Evolutionary conservation across 2,888 invertebrate genomes (phyloP), one percentile per base, ranked within the genome.

Genomic region (Diadegma fenestrale): DNA sequence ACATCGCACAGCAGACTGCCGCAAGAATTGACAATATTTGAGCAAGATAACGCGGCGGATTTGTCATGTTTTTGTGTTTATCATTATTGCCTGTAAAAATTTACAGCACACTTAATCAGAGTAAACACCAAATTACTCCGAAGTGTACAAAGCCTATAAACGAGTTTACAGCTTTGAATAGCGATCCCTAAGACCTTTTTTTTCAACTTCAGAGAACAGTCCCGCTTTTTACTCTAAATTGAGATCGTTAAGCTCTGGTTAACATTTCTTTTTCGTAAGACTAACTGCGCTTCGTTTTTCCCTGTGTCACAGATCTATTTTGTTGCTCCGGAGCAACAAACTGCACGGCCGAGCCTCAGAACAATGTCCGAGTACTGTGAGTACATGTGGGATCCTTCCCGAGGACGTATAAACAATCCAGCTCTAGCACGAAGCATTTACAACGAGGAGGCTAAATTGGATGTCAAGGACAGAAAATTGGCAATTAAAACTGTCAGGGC

Each of bases 341-440:
- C 26, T 51, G 30, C 22, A 58, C 19, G 1, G 8, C 0, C 51
- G 12, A 54, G 12, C 5, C 58, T 58, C 26, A 4, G 14, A 1
- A 58, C 26, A 5, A 93, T 93, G 93, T 90, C 93, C 10, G 93
- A 94, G 82, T 94, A 94, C 73, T 93, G 93, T 76, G 93, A 94
- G 81, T 94, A 93, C 86, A 91, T 94, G 92, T 93, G 93, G 93
- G 91, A 93, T 75, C 90, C 93, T 7, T 89, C 90, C 0, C 89
- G 92, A 14, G 90, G 89, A 54, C 91, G 91, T 48, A 77, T 87
- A 14, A 89, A 86, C 43, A 88, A 82, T 45, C 66, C 88, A 17
- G 86, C 82, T 26, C 69, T 89, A 26, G 90, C 90, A 0, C 88
- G 90, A n/a, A 93, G 91, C 73, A 90, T 92, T 58, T 93, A 93